phyloP scores from a whole-genome alignment of 2,888 invertebrate genomes.

The Ormyrus labotus region DNA sequence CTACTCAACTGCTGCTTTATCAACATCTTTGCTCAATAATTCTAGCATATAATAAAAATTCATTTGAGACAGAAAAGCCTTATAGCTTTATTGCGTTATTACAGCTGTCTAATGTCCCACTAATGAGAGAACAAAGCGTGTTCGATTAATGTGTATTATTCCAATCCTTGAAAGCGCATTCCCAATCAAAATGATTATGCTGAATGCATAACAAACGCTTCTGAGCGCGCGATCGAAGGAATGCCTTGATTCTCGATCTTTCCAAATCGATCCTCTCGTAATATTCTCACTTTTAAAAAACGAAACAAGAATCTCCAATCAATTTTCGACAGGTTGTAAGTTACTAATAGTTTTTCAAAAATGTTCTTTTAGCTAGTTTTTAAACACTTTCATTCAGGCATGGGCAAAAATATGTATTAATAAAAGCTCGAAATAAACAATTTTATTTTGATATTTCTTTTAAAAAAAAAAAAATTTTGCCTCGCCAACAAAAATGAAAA shows the following conservation, averaged over 20 bases:
- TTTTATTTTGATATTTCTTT: too few species aligned
- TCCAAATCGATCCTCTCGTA: constrained; percentile 55
- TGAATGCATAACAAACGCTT: constrained; percentile 56
- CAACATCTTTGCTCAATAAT: constrained; percentile 2
- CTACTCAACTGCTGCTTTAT: background rate
- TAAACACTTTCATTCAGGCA: too few species aligned
- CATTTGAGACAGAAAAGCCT: constrained; percentile 20
- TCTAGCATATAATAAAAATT: constrained; percentile 21
- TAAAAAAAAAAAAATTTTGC: too few species aligned
- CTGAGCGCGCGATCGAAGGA: constrained; percentile 47
- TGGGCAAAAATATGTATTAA: too few species aligned
- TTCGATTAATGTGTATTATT: constrained; percentile 39
- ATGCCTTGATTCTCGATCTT: constrained; percentile 56
- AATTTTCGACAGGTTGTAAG: too few species aligned
- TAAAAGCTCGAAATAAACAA: too few species aligned
- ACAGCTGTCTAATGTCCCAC: constrained; percentile 23
- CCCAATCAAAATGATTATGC: constrained; percentile 48
- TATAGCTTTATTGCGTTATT: constrained; percentile 49
- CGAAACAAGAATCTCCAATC: too few species aligned
- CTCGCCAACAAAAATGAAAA: too few species aligned
- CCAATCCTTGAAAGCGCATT: constrained; percentile 56
- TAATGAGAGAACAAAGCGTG: constrained; percentile 57
- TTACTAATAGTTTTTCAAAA: too few species aligned
- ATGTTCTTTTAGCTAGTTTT: too few species aligned
- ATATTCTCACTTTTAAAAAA: constrained; percentile 2